Conservation (phyloP, 2,888 invertebrate genomes). For the Lycophotia porphyrea region DNA sequence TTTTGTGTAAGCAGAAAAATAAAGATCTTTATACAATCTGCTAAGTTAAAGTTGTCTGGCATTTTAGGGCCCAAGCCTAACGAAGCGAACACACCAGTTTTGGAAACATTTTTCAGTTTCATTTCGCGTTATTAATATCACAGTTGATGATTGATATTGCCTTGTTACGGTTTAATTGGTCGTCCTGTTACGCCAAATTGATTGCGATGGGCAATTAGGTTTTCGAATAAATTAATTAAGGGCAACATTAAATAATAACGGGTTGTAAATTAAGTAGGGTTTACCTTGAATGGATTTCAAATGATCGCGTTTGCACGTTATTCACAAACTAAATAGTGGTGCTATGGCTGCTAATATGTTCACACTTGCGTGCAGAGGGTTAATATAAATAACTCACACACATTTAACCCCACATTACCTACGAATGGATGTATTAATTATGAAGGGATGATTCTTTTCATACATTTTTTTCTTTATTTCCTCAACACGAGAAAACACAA, state of each 20-base stretch:
- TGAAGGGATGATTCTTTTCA: slow-evolving; percentile 15
- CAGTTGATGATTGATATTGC: slow-evolving; percentile 62
- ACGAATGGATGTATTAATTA: slow-evolving; percentile 24
- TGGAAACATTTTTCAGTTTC: slow-evolving; percentile 23
- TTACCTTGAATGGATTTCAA: slow-evolving; percentile 29
- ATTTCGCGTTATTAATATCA: slow-evolving; percentile 47
- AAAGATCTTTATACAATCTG: slow-evolving; percentile 26
- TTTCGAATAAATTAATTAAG: slow-evolving; percentile 66
- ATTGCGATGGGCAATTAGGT: slow-evolving; percentile 65
- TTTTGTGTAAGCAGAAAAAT: slow-evolving; percentile 41
- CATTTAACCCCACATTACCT: slow-evolving; percentile 22
- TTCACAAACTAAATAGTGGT: not conserved
- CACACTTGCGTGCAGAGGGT: slow-evolving; percentile 18
- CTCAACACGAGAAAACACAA: not conserved
- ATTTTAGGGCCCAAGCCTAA: slow-evolving; percentile 11
- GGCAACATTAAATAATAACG: slow-evolving; percentile 61
- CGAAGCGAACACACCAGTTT: slow-evolving; percentile 14
- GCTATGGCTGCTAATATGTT: slow-evolving; percentile 18
- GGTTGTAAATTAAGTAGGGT: slow-evolving; percentile 48
- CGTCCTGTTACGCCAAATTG: slow-evolving; percentile 63
- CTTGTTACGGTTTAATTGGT: slow-evolving; percentile 64
- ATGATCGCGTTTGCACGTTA: slow-evolving; percentile 3
- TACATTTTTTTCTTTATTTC: not conserved
- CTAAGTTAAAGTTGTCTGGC: slow-evolving; percentile 16
- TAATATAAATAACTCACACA: not conserved